phyloP scores from a whole-genome alignment of 2,113 vertebrate species.

The Oostethus manadensis region DNA sequence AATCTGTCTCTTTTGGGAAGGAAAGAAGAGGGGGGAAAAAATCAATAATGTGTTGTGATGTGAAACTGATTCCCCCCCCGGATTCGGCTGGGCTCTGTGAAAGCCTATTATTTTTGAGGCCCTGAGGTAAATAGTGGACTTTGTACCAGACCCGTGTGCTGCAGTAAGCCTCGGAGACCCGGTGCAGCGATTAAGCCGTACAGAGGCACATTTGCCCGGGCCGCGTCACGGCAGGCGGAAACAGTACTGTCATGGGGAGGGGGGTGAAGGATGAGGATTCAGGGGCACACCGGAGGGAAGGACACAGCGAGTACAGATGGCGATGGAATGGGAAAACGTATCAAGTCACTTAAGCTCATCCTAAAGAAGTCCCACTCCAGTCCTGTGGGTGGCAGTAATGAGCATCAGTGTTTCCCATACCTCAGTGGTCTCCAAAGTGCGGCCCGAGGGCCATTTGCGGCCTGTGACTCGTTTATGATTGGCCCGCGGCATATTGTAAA shows the following conservation, averaged over 20 bases:
- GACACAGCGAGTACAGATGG: slow-evolving; percentile 21
- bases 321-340: slow-evolving; percentile 17
- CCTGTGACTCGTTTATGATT: too few relatives aligned
- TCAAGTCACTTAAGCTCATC: not conserved
- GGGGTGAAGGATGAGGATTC: slow-evolving; percentile 31
- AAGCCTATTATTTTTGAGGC: slow-evolving; percentile 56
- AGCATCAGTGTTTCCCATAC: too few relatives aligned
- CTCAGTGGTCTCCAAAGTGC: too few relatives aligned
- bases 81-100: slow-evolving; percentile 55
- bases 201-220: slow-evolving; percentile 66
- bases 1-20: slow-evolving; percentile 54
- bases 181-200: slow-evolving; percentile 61
- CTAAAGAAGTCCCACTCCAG: not conserved
- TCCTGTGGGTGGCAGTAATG: not conserved
- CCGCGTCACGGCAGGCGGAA: slow-evolving; percentile 63
- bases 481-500: too few relatives aligned
- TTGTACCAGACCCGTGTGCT: slow-evolving; percentile 53
- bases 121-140: slow-evolving; percentile 70
- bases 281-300: slow-evolving; percentile 25
- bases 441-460: too few relatives aligned
- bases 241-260: slow-evolving; percentile 45
- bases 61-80: slow-evolving; percentile 73
- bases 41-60: slow-evolving; percentile 78
- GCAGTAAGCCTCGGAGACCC: slow-evolving; percentile 64
- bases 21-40: slow-evolving; percentile 9